Base-by-base conservation (phyloP, 2,888 invertebrate species). In the Epinotia brunnichana region DNA sequence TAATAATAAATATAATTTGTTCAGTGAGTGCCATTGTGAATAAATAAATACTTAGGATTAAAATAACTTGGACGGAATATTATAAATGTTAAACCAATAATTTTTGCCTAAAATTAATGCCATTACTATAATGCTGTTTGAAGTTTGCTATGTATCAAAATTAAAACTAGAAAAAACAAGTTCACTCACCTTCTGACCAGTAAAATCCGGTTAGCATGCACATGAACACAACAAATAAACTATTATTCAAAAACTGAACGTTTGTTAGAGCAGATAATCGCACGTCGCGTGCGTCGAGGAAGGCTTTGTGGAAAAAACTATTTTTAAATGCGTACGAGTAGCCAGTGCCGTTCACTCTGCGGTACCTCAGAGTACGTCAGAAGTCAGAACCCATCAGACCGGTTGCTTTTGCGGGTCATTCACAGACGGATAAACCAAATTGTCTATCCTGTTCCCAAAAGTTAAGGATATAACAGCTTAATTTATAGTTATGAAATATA, bases 281-380 rank as follows among this genome's bases (percentile, higher is more conserved):
- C 21, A 44, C 62, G 73, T 72, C 75, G 78, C 80, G 81, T 81
- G 81, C 81, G 80, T 75, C 73, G 72, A 51, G 70, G 72, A 70
- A 80, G 81, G 78, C 81, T 80, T 64, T 76, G 73, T 74, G 74
- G 74, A 74, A 74, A 75, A 76, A 76, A 82, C 81, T 82, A 81
- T 76, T 71, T 72, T 54, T 54, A 56, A 72, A 72, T 62, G 74
- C 74, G 54, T n/a, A n/a, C 13, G 66, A 73, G 76, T 73, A 73
- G 74, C 71, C 75, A 66, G 73, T 66, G 74, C 79, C 80, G 74
- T 80, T 81, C 80, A 75, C 80, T 77, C 17, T 10, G 54, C 41
- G 13, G 11, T 35, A 1, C 35, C 35, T 35, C 35, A 9, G 35
- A 35, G 48, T n/a, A 48, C 48, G 48, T n/a, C 48, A 48, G n/a